A percentile compares a stretch with the other conserved stretches of the same genome.
Evolutionary conservation across 2,113 vertebrate genomes (phyloP).

Genomic region (Rattus norvegicus): GRCr8 NC_086019.1:137933501-137934000

Average conservation of each 20-base stretch:
- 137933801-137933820: background rate
- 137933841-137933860: background rate
- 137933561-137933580: background rate
- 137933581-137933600: slow-evolving; percentile 15
- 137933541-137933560: background rate
- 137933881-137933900: background rate
- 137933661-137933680: slow-evolving; percentile 31
- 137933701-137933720: background rate
- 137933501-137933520: background rate
- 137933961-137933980: slow-evolving; percentile 7
- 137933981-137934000: background rate
- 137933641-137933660: slow-evolving; percentile 71
- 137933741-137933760: background rate
- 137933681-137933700: slow-evolving; percentile 47
- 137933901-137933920: background rate
- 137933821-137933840: background rate
- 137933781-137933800: background rate
- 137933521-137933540: background rate
- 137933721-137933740: background rate
- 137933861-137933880: background rate
- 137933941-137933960: background rate
- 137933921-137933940: background rate
- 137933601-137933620: slow-evolving; percentile 56
- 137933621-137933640: slow-evolving; percentile 46
- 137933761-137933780: background rate